Evolutionary conservation across 1,140 invertebrate genomes (phyloP), one percentile per base, ranked within the genome.

Genomic region (Bombus terrestris): DNA sequence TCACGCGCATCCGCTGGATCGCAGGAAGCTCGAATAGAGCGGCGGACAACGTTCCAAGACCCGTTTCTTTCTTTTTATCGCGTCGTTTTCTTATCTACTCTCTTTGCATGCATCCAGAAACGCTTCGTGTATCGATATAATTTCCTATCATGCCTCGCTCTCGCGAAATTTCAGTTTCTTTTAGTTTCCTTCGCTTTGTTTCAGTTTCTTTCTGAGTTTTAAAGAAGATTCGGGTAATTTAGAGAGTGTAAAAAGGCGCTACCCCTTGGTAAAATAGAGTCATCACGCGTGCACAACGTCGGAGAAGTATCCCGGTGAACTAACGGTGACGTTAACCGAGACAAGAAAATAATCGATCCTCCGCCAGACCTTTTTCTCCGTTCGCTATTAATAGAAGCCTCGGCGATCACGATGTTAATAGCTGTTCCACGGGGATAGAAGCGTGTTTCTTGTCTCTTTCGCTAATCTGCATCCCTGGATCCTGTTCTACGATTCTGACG

Each of bases 261-360:
- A 84, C 22, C 75, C 35, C 47, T 18, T 22, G 53, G 12, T 41
- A 32, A 84, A 84, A 78, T 85, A 64, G 68, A 72, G 83, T 73
- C 41, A 85, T 85, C 69, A 47, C 12, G 59, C 43, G 43, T 75
- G 81, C 57, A 47, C 12, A 6, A 41, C 41, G 57, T 32, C 71
- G 22, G 6, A 12, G 28, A 37, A 25, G 32, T 37, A 43, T 62
- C 53, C 1, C 9, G 68, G 37, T 28, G 75, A 71, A 85, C 71
- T 71, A 72, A 85, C 83, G 83, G 32, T 69, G 53, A 68, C 76
- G 76, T 85, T 85, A 85, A 80, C n/a, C 32, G 76, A 39, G 57
- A 41, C 77, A 85, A 85, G 83, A 85, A 85, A 85, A 80, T 85
- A 85, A 85, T 85, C 79, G 77, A 85, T 85, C 68, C 57, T 59